phyloP scores from a whole-genome alignment of 2,797 vertebrate species.

The Malurus leucopterus region DNA sequence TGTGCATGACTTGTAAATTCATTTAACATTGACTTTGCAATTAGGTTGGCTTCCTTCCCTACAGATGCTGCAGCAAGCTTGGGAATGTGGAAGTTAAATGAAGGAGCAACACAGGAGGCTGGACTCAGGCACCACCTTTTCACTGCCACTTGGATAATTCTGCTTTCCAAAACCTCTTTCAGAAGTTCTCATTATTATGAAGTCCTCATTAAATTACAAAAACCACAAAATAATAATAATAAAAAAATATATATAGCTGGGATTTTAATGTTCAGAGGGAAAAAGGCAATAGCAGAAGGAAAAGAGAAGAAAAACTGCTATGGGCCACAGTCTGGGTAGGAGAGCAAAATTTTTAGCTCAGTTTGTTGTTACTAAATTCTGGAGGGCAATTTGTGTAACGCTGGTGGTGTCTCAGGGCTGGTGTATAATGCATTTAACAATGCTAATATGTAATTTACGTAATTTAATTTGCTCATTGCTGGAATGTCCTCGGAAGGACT shows the following conservation, averaged over 20 bases:
- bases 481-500: background rate
- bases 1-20: conserved; percentile 27
- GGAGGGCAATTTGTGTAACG: background rate
- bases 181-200: background rate
- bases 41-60: conserved; percentile 32
- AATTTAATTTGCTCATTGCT: background rate
- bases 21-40: conserved; percentile 53
- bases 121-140: background rate
- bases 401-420: background rate
- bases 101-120: background rate
- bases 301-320: background rate
- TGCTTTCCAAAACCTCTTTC: background rate
- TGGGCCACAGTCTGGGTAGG: background rate
- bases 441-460: background rate
- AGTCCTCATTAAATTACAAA: background rate
- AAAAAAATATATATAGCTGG: background rate
- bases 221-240: background rate
- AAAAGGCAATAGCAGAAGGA: background rate
- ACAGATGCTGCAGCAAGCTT: background rate
- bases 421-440: background rate
- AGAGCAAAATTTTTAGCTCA: background rate
- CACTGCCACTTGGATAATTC: background rate
- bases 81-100: background rate
- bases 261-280: background rate
- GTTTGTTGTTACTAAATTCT: background rate